Evolutionary conservation across 1,140 invertebrate genomes (phyloP), one percentile per base, ranked within the genome.

Genomic region (Goniozus legneri): DNA sequence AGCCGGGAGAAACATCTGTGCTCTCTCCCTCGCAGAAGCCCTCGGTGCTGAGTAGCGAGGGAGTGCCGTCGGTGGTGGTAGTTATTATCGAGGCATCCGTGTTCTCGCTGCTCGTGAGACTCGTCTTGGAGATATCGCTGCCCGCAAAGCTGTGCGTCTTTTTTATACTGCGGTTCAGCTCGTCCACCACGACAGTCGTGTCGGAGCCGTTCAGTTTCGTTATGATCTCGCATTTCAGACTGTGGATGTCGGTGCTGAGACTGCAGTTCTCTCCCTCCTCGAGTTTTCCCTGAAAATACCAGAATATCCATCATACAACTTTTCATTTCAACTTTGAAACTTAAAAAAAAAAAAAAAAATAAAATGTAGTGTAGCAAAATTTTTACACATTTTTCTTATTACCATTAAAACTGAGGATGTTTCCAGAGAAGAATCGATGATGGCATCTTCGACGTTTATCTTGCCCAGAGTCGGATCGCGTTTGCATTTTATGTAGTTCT

Each of bases 401-500:
- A n/a, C n/a, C n/a, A n/a, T n/a, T n/a, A n/a, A n/a, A n/a, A n/a
- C n/a, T n/a, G n/a, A n/a, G n/a, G n/a, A 10, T 27, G 24, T 27
- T 27, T 27, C 24, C 24, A 27, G 24, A 27, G 24, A 6, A 27
- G 4, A n/a, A n/a, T n/a, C 30, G 3, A 47, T 37, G 20, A 27
- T 18, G 3, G 49, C 21, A 14, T 46, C 8, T 2, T 44, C 33
- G 19, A 49, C 27, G 0, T 41, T 42, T 20, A 36, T 51, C 16
- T 6, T 10, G 4, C 24, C 42, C 2, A 47, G 36, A 0, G 16
- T 38, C n/a, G 36, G 43, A 4, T 70, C 65, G n/a, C 68, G 50
- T 30, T 67, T 63, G 22, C 46, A 58, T 39, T 71, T 69, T 44
- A 70, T 68, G 41, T 81, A 81, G 54, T 84, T 83, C 65, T 84